Base-by-base conservation (phyloP, 2,888 invertebrate genomes). In the Incurvaria masculella region DNA sequence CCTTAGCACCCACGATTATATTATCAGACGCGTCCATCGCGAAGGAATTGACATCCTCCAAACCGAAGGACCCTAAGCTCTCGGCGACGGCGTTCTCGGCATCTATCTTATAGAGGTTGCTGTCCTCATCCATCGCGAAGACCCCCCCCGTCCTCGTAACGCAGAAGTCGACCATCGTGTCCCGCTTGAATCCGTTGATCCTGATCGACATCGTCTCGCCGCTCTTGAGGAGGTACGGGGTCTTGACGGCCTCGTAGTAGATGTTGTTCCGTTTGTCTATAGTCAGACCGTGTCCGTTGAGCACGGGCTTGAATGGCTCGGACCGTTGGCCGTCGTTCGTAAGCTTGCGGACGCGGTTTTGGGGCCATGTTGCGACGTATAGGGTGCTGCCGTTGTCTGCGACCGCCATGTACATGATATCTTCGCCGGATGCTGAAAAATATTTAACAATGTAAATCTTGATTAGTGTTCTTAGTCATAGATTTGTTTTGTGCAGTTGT, bases 361-460 rank as follows among this genome's bases (percentile, higher is more conserved):
- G 75, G 0, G 78, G 78, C 73, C 74, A 78, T 0, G 78, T 78
- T 0, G 76, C 75, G 48, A 74, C 68, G 11, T 69, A 78, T 67
- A 76, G 69, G 0, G 60, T 55, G 0, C 50, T 51, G 0, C 75
- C 76, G 49, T 75, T 72, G 21, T 58, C 66, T 0, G 62, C 42
- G 14, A 40, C 20, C 8, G 75, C 68, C 8, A 71, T 57, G 49
- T 76, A 78, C 76, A 78, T 78, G 0, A 78, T 71, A 49, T 78
- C 76, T 61, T 75, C 74, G 2, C 72, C 72, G 21, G 67, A 56
- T 52, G 71, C 75, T 41, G 41, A 10, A 41, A 41, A 41, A 23
- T 10, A 23, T 23, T 5, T 6, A 23, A 23, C 5, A n/a, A n/a
- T n/a, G n/a, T n/a, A n/a, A n/a, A n/a, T n/a, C n/a, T n/a, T n/a